Conservation (phyloP, 2,113 vertebrate species). For the Murina feae region DNA sequence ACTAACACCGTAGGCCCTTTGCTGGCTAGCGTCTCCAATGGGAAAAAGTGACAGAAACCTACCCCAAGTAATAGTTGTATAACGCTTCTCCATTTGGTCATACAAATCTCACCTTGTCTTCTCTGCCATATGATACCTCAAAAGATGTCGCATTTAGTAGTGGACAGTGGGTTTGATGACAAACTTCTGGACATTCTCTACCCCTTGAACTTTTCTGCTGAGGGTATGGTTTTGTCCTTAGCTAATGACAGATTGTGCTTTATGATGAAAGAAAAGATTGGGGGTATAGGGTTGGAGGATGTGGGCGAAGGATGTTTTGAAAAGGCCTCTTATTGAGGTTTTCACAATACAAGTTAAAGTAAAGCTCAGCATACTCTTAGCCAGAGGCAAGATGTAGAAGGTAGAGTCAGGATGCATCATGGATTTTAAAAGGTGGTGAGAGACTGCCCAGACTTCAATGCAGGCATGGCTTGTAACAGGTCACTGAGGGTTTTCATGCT, state of each 20-base stretch:
- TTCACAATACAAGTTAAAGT: not conserved
- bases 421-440: not conserved
- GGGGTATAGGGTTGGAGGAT: not conserved
- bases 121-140: not conserved
- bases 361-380: not conserved
- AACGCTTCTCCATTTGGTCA: not conserved
- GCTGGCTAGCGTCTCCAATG: not conserved
- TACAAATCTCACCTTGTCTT: not conserved
- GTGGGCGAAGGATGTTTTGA: not conserved
- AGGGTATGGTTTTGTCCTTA: not conserved
- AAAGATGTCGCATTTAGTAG: too few relatives aligned
- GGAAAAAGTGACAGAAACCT: not conserved
- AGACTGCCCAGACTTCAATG: not conserved
- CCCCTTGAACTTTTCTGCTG: not conserved
- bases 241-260: not conserved
- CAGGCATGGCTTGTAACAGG: not conserved
- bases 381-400: not conserved
- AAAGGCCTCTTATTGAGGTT: not conserved
- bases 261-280: not conserved
- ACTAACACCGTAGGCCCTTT: not conserved
- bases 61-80: not conserved
- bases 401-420: not conserved
- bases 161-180: not conserved
- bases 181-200: not conserved
- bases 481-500: not conserved